These are phyloP conservation scores for Eretmocerus hayati DNA, from an alignment of 2,888 invertebrate species.

Conservation along the genomic window DNA sequence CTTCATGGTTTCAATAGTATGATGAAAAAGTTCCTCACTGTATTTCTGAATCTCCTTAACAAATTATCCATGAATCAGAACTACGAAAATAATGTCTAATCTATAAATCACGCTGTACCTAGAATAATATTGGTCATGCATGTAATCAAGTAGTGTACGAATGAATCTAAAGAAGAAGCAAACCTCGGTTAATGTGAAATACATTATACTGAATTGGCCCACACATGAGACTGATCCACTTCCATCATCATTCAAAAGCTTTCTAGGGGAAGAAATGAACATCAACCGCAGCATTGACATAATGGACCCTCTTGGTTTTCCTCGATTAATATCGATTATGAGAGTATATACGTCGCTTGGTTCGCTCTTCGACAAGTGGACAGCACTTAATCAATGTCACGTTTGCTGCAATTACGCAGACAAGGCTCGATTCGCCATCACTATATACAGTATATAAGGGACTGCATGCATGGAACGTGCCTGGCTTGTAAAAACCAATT, in stretches of 20 bases:
- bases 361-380: background rate
- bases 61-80: too few relatives aligned
- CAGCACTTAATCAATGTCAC: constrained; percentile 16
- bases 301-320: constrained; percentile 9
- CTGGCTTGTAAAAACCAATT: constrained; percentile 14
- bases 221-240: background rate
- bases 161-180: too few relatives aligned
- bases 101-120: too few relatives aligned
- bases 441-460: too few relatives aligned
- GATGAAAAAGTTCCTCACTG: too few relatives aligned
- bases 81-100: too few relatives aligned
- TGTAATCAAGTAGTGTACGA: too few relatives aligned
- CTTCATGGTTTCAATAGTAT: too few relatives aligned
- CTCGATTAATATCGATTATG: constrained; percentile 19
- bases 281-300: constrained; percentile 2
- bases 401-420: constrained; percentile 5
- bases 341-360: background rate
- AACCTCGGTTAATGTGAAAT: too few relatives aligned
- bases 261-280: background rate
- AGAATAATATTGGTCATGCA: too few relatives aligned
- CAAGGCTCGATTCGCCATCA: background rate
- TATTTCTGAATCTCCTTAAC: too few relatives aligned
- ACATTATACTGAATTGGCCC: too few relatives aligned
- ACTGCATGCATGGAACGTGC: background rate
- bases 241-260: background rate